Base-by-base conservation (phyloP, 2,113 vertebrate genomes). In the Oryzias curvinotus region DNA sequence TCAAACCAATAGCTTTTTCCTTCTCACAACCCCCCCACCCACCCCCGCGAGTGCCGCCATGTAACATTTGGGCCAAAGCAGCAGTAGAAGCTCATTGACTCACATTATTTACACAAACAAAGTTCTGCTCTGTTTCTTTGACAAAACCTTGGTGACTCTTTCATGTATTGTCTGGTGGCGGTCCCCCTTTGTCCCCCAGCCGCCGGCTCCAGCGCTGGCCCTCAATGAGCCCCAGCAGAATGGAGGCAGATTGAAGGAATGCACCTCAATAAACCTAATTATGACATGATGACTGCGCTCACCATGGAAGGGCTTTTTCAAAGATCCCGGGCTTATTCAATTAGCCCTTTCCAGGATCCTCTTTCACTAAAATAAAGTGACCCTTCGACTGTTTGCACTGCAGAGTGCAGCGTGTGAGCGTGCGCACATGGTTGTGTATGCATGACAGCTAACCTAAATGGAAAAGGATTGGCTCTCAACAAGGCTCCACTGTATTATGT, bases 201-300 rank as follows among this genome's bases (percentile, higher is more conserved):
- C 95, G 95, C 95, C 95, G 95, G 96, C 95, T 95, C 91, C 93
- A 82, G 76, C 82, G 90, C 87, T 89, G 92, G 92, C 93, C 36
- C 91, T 97, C 96, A 99, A 98, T 96, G 93, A 95, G 93, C 93
- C 93, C 92, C 92, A 83, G 94, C 94, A 96, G 95, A 97, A 98
- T 95, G 92, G 95, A 95, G 95, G 96, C 95, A 96, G 94, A 98
- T 97, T 97, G 95, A 95, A 96, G 95, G 96, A 99, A 97, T 98
- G 97, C 93, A 92, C 95, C 94, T 96, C 95, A 97, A 95, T 98
- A 97, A 98, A 98, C 95, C 95, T 97, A 98, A 99, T 99, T 98
- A 99, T 98, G 97, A 99, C 95, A 98, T 97, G 96, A 98, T 96
- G 95, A 98, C 95, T 97, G 95, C 95, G 92, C 94, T 98, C 96